A percentile compares a stretch with the other conserved stretches of the same genome.
phyloP scores from a whole-genome alignment of 2,888 invertebrate species.

The Tachina lurida region DNA sequence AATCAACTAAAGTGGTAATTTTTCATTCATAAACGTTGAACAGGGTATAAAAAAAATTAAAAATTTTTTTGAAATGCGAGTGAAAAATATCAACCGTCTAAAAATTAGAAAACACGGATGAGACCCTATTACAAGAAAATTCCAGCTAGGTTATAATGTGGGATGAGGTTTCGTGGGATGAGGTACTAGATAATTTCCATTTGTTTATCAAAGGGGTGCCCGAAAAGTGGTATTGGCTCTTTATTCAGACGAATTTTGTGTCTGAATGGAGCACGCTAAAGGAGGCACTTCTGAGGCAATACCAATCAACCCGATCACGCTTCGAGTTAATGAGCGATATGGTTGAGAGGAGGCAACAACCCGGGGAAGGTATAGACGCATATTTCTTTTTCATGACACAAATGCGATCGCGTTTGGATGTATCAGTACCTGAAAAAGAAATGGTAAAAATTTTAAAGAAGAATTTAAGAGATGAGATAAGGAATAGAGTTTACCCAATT shows the following conservation, averaged over 20 bases:
- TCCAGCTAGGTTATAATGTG: no score
- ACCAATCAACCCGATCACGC: neutral
- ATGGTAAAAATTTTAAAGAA: neutral
- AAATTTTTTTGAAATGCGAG: no score
- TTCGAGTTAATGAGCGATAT: conserved; percentile 12
- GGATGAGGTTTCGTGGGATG: no score
- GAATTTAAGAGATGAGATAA: neutral
- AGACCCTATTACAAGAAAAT: no score
- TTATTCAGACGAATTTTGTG: neutral
- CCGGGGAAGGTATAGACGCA: neutral
- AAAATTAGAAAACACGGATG: no score
- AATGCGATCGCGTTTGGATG: neutral
- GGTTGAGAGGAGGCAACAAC: neutral
- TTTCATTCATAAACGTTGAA: no score
- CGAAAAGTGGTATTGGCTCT: conserved; percentile 14
- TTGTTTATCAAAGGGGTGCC: neutral
- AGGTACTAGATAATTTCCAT: neutral
- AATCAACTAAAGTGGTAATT: no score
- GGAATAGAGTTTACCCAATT: neutral
- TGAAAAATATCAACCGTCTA: no score
- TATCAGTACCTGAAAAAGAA: neutral
- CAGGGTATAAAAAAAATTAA: no score
- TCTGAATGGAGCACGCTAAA: neutral
- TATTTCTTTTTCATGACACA: neutral
- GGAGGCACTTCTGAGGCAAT: neutral